These are phyloP conservation scores for Leucosticte australis DNA, from an alignment of 2,113 vertebrate genomes.

Conservation along the genomic window DNA sequence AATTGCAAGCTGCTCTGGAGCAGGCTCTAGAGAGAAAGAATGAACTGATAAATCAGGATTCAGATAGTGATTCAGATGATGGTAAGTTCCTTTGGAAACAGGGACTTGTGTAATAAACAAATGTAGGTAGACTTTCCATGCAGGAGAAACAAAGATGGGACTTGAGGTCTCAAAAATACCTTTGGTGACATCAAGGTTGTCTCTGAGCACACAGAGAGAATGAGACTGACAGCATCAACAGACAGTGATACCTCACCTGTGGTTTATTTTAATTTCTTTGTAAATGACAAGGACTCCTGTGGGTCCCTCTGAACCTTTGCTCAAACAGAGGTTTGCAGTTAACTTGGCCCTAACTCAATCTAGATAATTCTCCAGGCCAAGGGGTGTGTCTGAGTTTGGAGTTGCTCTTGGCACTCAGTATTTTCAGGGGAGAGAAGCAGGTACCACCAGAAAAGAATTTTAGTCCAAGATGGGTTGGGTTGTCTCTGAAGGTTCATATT, in stretches of 20 bases:
- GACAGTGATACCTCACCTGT: neutral
- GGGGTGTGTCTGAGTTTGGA: neutral
- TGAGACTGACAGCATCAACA: neutral
- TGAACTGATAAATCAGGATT: constrained; percentile 94
- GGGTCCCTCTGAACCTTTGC: neutral
- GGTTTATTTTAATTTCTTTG: neutral
- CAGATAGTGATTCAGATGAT: constrained; percentile 98
- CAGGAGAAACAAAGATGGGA: neutral
- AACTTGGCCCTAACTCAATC: neutral
- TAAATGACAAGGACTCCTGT: neutral
- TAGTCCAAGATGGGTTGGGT: neutral
- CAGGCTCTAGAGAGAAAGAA: constrained; percentile 95
- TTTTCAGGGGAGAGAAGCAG: neutral
- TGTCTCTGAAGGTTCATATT: neutral
- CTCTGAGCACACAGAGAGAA: neutral
- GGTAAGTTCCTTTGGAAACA: constrained; percentile 76
- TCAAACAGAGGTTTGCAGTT: neutral
- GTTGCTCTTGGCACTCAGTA: neutral
- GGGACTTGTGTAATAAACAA: neutral
- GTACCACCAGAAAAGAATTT: neutral
- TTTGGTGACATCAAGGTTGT: neutral
- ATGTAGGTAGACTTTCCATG: neutral
- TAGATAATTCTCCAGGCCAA: neutral
- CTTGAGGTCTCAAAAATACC: neutral
- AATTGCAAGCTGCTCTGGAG: constrained; percentile 96